A percentile compares a stretch with the other conserved stretches of the same genome.
Evolutionary conservation across 1,140 invertebrate species (phyloP).

Genomic region (Halyomorpha halys): DNA sequence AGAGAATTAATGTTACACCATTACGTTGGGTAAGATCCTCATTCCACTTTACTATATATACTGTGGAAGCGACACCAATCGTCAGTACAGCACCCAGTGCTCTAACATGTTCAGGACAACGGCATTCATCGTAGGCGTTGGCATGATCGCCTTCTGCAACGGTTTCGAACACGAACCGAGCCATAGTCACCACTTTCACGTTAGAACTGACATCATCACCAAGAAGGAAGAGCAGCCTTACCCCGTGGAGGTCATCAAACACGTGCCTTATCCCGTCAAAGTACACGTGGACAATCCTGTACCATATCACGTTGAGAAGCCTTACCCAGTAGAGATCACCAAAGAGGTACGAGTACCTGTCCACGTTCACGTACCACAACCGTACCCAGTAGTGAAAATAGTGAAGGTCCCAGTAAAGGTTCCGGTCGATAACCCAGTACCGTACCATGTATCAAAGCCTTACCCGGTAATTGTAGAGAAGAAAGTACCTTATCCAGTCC

Average conservation of each 20-base stretch:
- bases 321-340: not conserved
- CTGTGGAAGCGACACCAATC: no score
- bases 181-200: not conserved
- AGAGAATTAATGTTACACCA: no score
- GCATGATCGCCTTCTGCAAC: no score
- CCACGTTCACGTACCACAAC: not conserved
- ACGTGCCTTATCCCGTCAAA: conserved; percentile 6
- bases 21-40: no score
- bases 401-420: not conserved
- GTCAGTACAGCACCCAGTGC: no score
- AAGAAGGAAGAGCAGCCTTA: not conserved
- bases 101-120: no score
- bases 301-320: not conserved
- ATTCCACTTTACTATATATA: no score
- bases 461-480: not conserved
- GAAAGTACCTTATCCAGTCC: conserved; percentile 1
- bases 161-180: not conserved
- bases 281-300: conserved; percentile 6
- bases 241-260: not conserved
- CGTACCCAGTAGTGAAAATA: conserved; percentile 1
- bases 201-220: conserved; percentile 7
- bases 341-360: not conserved
- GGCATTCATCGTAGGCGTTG: no score
- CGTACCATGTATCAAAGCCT: not conserved
- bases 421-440: not conserved